Conservation (phyloP, 2,797 vertebrate genomes). For the Limosa lapponica region DNA sequence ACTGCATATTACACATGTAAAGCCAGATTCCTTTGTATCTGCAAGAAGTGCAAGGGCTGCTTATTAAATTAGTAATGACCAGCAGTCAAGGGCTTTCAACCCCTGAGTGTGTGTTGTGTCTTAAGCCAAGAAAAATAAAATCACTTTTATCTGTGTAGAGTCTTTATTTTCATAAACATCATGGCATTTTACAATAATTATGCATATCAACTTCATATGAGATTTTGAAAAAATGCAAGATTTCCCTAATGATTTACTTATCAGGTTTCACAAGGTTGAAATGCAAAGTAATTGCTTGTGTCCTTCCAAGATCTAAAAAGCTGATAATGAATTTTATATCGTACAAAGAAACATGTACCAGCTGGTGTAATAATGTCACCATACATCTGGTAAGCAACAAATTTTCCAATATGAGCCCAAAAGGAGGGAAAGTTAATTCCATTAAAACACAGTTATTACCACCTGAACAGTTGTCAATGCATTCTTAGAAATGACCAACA, state of each 20-base stretch:
- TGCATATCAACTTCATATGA: not conserved
- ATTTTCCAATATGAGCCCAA: not conserved
- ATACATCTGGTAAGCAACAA: conserved; percentile 1
- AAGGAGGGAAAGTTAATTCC: not conserved
- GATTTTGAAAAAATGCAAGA: conserved; percentile 3
- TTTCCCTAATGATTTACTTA: conserved; percentile 32
- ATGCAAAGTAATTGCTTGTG: conserved; percentile 23
- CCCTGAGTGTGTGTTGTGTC: conserved; percentile 27
- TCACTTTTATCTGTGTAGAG: not conserved
- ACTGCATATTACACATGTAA: conserved; percentile 82
- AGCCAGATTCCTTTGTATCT: conserved; percentile 78
- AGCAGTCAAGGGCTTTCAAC: conserved; percentile 70
- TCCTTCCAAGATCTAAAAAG: conserved; percentile 45
- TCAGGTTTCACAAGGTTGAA: conserved; percentile 49
- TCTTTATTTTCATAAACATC: conserved; percentile 52
- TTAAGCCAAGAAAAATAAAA: conserved; percentile 65
- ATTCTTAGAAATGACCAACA: not conserved
- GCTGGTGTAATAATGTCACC: conserved; percentile 7
- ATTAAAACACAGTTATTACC: not conserved
- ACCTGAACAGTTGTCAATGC: not conserved
- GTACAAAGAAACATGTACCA: conserved; percentile 21
- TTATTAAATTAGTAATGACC: conserved; percentile 87
- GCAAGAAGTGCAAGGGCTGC: conserved; percentile 64
- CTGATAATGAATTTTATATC: conserved; percentile 37
- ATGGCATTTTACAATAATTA: conserved; percentile 19